Evolutionary conservation across 2,113 vertebrate species (phyloP), one percentile per base, ranked within the genome.

Genomic region (Phoenicopterus ruber): DNA sequence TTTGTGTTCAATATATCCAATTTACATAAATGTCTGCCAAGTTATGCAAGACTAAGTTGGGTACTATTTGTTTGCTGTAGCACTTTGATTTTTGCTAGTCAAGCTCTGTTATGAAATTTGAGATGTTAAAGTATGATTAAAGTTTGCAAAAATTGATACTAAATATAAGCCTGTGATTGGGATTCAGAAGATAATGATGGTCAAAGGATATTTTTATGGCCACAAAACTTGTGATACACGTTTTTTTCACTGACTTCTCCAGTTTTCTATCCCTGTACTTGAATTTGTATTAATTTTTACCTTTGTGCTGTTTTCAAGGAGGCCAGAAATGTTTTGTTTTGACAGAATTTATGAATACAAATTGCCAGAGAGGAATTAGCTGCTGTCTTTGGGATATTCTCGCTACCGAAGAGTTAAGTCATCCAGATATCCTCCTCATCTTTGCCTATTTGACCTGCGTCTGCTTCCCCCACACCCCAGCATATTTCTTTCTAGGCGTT

Each of bases 81-180:
- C 38, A 32, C 38, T 88, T 71, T 14, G 72, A 28, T 24, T 73
- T 92, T 88, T 71, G 9, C 10, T 38, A 55, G 14, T 83, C 38
- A 63, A 58, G 7, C 9, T 67, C 9, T 63, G 21, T 44, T 57
- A 55, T 54, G 19, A 91, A 71, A 86, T 50, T 21, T 63, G 20
- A 87, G 21, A 54, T 71, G 31, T 72, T 63, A 79, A 50, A 76
- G 5, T 3, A 34, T 38, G 19, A 70, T 31, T 46, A 24, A 71
- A 44, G 6, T 93, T 66, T 74, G 3, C 9, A 59, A 82, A 72
- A 67, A 36, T 1, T 63, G 11, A 21, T 86, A 32, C 22, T 52
- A 83, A 44, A 63, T 73, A 31, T 22, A 49, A 84, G 7, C 5
- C 22, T 0, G 0, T 26, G 5, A 55, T 40, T 34, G 28, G 36